Base-by-base conservation (phyloP, 2,797 vertebrate genomes). In the Bovichtus diacanthus region DNA sequence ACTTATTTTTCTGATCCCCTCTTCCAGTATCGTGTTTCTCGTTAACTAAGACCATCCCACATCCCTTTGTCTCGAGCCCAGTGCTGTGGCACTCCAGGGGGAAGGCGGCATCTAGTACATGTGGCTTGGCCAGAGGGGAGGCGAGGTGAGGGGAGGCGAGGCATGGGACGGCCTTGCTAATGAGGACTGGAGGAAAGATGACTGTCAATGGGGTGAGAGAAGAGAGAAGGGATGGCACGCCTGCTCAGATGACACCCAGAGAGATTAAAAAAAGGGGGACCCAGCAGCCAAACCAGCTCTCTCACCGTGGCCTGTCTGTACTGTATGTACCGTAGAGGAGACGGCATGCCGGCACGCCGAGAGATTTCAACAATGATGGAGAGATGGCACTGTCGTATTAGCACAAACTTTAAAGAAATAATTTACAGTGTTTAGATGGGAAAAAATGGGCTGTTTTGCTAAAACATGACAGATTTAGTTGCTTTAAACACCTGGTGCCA, bases 1-100 rank as follows among this genome's bases (percentile, higher is more conserved):
- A 93, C 92, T 95, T 93, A 91, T 87, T 92, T 86, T 83, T 87
- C 83, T 79, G 70, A 89, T 92, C 85, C 86, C 85, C 82, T 89
- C 80, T 88, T 88, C 91, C 73, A 68, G 89, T 87, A 91, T 93
- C 68, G 13, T 62, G 72, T 94, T 90, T 91, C 89, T 90, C 74
- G 60, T 92, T 91, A 93, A 90, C 81, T 73, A 64, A 68, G 80
- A 87, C 78, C 81, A 58, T 88, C 88, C 83, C 76, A 78, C 75
- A 54, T 82, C 86, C 83, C 76, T 83, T 83, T 85, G 87, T 87
- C 80, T 79, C 25, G 38, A 41, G 80, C 69, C 74, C 76, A 62
- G 82, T 12, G 36, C 84, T 65, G 81, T 79, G 83, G 82, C 82
- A 83, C 80, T 82, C 69, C 66, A 0, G 64, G 76, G 68, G 68